Percentiles rank a stretch among this genome's conserved stretches.
phyloP scores from a whole-genome alignment of 1,140 invertebrate species.

The Pachypsylla venusta region DNA sequence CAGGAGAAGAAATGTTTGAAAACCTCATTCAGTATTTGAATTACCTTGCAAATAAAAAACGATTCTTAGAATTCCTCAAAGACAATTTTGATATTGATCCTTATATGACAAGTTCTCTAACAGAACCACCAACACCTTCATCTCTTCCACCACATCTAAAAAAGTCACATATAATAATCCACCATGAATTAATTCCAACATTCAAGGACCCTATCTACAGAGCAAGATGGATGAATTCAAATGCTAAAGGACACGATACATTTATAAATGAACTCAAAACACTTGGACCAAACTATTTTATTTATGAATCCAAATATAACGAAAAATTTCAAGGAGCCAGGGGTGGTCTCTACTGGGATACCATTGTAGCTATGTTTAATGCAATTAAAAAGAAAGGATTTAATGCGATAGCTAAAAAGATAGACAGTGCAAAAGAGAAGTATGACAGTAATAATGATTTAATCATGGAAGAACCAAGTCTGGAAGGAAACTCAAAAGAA shows the following conservation, averaged over 20 bases:
- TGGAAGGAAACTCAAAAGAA: no score
- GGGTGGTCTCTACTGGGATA: background rate
- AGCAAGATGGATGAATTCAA: background rate
- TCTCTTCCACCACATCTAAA: background rate
- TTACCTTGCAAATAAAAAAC: background rate
- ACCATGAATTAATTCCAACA: background rate
- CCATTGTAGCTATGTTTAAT: background rate
- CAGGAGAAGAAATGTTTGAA: background rate
- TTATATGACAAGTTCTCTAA: background rate
- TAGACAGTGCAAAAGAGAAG: no score
- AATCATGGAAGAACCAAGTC: no score
- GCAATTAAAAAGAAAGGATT: background rate
- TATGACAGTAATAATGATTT: no score
- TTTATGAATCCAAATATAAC: background rate
- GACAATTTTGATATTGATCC: background rate
- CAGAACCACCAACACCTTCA: background rate
- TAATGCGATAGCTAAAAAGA: no score
- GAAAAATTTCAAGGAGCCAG: background rate
- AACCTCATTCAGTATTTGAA: background rate
- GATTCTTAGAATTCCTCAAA: background rate
- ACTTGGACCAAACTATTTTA: background rate
- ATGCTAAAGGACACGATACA: background rate
- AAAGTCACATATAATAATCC: background rate
- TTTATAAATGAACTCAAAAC: background rate
- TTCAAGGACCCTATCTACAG: background rate